A percentile compares a stretch with the other conserved stretches of the same genome.
These are phyloP conservation scores for Notechis scutatus DNA, from an alignment of 2,113 vertebrate species.

Conservation along the genomic window DNA sequence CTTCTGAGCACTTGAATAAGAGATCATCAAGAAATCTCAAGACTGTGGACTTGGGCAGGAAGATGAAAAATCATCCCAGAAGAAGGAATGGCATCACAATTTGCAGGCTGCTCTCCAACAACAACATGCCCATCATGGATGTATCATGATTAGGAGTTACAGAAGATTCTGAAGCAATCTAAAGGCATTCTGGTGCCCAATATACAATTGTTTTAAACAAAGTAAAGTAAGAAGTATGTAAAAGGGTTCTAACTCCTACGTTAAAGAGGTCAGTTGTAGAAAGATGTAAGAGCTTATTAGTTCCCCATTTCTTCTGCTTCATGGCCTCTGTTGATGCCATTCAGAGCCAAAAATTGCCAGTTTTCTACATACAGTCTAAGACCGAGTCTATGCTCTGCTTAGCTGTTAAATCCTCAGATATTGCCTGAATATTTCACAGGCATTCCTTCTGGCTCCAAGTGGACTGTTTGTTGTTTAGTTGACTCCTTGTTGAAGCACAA, in stretches of 20 bases:
- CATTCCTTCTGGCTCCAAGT: slow-evolving; percentile 8
- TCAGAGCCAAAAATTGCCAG: neutral
- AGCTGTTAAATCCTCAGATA: neutral
- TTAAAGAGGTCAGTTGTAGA: neutral
- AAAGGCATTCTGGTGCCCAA: neutral
- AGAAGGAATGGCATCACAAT: neutral
- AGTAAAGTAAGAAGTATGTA: neutral
- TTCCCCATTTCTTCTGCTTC: neutral
- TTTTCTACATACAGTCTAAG: neutral
- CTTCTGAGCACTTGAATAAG: neutral
- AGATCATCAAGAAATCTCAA: neutral
- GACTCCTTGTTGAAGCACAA: neutral
- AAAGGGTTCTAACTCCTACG: neutral
- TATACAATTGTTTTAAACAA: neutral
- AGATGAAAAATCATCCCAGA: neutral
- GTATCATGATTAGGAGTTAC: neutral
- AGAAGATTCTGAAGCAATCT: neutral
- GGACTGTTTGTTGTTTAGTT: neutral
- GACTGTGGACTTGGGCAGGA: neutral
- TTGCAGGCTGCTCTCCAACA: neutral
- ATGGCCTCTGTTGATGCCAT: neutral
- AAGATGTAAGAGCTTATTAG: neutral
- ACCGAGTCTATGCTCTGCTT: neutral
- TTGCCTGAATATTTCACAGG: slow-evolving; percentile 11
- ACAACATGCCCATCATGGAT: neutral